Evolutionary conservation across 2,113 vertebrate genomes (phyloP).

Genomic region (Perca schrenkii): DNA sequence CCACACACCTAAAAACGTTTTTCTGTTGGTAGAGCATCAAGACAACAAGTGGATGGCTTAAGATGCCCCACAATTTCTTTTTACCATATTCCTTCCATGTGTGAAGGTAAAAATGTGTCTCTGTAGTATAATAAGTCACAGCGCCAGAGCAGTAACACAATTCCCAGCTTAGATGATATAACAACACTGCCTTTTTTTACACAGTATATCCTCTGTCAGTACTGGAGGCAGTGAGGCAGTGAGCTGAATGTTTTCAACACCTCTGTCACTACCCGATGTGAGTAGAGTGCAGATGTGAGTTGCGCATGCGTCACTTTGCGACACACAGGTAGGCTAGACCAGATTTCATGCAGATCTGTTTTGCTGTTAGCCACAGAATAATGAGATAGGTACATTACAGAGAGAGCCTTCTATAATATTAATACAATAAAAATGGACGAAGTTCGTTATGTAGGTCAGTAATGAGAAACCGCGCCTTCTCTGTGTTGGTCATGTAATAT

Average conservation of each 20-base stretch:
- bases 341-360: no score
- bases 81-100: background rate
- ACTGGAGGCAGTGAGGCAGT: conserved; percentile 3
- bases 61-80: no score
- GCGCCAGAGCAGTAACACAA: conserved; percentile 71
- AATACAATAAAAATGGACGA: no score
- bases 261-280: conserved; percentile 4
- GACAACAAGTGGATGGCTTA: no score
- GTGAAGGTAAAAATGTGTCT: background rate
- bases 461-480: conserved; percentile 13
- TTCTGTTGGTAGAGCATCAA: no score
- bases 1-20: background rate
- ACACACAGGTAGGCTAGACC: no score
- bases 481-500: conserved; percentile 28
- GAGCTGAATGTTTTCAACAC: conserved; percentile 49
- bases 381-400: no score
- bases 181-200: conserved; percentile 56
- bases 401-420: no score
- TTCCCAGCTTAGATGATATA: conserved; percentile 67
- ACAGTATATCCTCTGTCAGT: conserved; percentile 34
- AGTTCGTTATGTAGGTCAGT: no score
- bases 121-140: conserved; percentile 76
- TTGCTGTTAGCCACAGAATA: no score
- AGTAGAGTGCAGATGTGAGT: no score
- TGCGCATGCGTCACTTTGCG: no score